These are phyloP conservation scores for Serinus canaria DNA, from an alignment of 2,113 vertebrate species.

Conservation along the genomic window DNA sequence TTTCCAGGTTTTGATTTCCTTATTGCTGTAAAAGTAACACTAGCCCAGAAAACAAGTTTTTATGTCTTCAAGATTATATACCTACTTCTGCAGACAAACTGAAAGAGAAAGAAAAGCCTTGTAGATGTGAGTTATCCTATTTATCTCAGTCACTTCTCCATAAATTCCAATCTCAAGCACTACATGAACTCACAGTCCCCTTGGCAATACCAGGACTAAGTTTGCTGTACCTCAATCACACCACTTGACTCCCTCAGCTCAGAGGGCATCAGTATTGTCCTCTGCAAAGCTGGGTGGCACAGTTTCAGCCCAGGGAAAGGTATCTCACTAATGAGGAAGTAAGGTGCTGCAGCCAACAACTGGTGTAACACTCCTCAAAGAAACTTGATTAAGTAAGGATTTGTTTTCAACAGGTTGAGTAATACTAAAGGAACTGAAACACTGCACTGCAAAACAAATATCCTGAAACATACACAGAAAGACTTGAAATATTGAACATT, in stretches of 20 bases:
- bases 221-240: background rate
- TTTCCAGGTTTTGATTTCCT: background rate
- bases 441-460: background rate
- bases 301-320: background rate
- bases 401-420: conserved; percentile 1
- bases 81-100: background rate
- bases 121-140: background rate
- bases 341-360: background rate
- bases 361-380: background rate
- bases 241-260: background rate
- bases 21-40: background rate
- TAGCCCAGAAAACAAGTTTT: background rate
- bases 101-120: background rate
- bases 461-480: background rate
- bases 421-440: background rate
- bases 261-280: background rate
- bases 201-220: background rate
- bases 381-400: background rate
- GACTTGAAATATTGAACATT: background rate
- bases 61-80: background rate
- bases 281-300: background rate
- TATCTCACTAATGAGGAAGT: background rate
- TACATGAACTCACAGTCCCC: background rate
- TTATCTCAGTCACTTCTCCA: background rate
- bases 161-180: background rate